These are phyloP conservation scores for Salarias fasciatus DNA, from an alignment of 2,797 vertebrate species.

Conservation along the genomic window DNA sequence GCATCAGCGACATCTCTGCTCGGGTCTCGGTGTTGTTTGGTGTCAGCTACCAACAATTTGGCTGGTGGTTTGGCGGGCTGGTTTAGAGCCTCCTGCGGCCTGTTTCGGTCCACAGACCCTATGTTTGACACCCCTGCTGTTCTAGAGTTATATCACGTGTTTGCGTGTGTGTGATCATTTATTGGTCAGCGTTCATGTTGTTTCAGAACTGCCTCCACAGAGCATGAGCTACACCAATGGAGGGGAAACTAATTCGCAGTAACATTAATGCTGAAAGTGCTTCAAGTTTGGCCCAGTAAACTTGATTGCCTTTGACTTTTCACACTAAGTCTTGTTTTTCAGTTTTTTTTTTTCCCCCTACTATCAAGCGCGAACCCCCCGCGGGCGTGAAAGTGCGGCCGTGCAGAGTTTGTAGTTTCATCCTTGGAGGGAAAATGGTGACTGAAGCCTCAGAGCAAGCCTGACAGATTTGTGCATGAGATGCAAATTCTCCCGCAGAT, in stretches of 20 bases:
- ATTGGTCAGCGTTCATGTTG: too few relatives aligned
- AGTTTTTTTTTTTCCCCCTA: conserved; percentile 10
- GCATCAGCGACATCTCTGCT: too few relatives aligned
- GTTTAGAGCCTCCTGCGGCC: too few relatives aligned
- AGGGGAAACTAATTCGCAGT: conserved; percentile 9
- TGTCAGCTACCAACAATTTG: too few relatives aligned
- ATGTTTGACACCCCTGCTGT: too few relatives aligned
- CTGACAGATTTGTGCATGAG: conserved; percentile 2
- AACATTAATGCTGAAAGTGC: not conserved
- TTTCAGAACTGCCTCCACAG: too few relatives aligned
- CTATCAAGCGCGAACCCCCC: conserved; percentile 11
- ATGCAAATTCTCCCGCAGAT: conserved; percentile 6
- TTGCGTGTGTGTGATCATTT: too few relatives aligned
- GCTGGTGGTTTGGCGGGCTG: too few relatives aligned
- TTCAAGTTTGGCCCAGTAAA: conserved; percentile 1
- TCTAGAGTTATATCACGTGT: too few relatives aligned
- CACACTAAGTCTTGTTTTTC: too few relatives aligned
- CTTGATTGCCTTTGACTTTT: conserved; percentile 5
- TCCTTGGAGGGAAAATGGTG: conserved; percentile 3
- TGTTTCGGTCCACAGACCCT: too few relatives aligned
- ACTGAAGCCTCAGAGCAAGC: conserved; percentile 28
- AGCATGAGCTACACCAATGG: conserved; percentile 17
- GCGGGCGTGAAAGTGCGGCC: conserved; percentile 4
- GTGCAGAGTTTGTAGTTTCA: conserved; percentile 12
- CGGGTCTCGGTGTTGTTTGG: too few relatives aligned